phyloP scores from a whole-genome alignment of 2,113 vertebrate species.

The Phyllostomus discolor region DNA sequence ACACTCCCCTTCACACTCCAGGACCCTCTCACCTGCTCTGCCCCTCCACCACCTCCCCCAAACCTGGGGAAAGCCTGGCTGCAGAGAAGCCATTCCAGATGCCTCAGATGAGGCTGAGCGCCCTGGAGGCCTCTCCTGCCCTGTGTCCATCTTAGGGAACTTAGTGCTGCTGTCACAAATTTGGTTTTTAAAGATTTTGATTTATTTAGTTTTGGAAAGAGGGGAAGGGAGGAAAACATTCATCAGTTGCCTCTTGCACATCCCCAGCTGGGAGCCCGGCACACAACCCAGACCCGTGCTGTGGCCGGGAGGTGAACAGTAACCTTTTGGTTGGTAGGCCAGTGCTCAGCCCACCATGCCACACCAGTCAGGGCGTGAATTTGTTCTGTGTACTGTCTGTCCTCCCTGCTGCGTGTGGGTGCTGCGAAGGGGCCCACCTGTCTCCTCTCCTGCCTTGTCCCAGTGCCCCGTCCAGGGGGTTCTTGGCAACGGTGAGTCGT shows the following conservation, averaged over 20 bases:
- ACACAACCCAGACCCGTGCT: too few species aligned
- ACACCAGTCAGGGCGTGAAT: too few species aligned
- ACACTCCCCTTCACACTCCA: background rate
- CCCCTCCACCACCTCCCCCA: background rate
- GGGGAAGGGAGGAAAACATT: too few species aligned
- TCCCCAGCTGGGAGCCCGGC: too few species aligned
- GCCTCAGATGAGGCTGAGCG: background rate
- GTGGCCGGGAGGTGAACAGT: too few species aligned
- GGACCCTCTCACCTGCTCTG: background rate
- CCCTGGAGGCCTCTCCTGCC: background rate
- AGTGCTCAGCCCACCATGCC: too few species aligned
- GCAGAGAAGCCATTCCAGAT: background rate
- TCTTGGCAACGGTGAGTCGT: background rate
- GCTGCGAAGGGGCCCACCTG: background rate
- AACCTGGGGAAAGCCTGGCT: background rate
- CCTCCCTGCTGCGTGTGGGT: background rate
- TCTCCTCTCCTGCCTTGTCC: background rate
- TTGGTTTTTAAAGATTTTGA: background rate
- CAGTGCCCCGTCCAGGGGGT: background rate
- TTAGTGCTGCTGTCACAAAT: background rate
- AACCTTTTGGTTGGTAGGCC: too few species aligned
- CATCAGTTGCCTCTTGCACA: too few species aligned
- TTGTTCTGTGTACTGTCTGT: background rate
- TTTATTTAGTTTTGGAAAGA: background rate
- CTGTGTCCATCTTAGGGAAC: background rate